phyloP scores from a whole-genome alignment of 2,113 vertebrate species.

The Panthera uncia region DNA sequence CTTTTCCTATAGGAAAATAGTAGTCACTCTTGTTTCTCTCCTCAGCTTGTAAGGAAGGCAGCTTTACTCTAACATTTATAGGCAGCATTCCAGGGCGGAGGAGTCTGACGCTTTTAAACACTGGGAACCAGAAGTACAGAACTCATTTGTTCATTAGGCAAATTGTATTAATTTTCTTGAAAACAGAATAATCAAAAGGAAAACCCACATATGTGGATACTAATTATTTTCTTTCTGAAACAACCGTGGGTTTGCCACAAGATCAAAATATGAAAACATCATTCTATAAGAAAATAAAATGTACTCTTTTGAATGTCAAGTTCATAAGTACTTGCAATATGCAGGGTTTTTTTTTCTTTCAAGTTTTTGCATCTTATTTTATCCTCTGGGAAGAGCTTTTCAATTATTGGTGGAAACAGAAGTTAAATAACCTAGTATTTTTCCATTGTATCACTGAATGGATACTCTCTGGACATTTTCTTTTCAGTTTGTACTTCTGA shows the following conservation, averaged over 20 bases:
- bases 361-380: not conserved
- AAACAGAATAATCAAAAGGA: not conserved
- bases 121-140: not conserved
- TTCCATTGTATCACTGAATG: not conserved
- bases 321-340: not conserved
- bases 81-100: not conserved
- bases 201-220: not conserved
- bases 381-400: not conserved
- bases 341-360: not conserved
- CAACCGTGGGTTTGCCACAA: not conserved
- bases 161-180: slow-evolving; percentile 12
- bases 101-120: not conserved
- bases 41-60: not conserved
- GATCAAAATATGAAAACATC: not conserved
- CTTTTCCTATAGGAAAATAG: not conserved
- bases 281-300: not conserved
- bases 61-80: not conserved
- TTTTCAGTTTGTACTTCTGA: not conserved
- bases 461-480: not conserved
- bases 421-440: not conserved
- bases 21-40: not conserved
- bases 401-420: not conserved
- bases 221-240: slow-evolving; percentile 39
- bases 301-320: not conserved
- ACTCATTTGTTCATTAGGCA: not conserved